A percentile compares a stretch with the other conserved stretches of the same genome.
Conservation (phyloP, 2,113 vertebrate species). For the Myotis lucifugus region DNA sequence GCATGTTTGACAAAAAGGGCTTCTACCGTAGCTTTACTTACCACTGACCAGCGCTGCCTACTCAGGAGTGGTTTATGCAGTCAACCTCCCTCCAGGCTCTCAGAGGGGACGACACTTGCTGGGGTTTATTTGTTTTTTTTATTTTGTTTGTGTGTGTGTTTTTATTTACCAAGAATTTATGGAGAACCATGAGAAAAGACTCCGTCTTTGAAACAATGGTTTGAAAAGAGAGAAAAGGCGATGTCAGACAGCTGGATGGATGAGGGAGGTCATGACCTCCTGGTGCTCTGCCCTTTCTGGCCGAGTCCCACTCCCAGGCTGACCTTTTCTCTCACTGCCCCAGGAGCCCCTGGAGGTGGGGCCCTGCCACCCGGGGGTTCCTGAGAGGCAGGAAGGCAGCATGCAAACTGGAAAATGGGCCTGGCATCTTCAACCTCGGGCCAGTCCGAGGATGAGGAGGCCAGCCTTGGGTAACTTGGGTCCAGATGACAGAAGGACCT, state of each 20-base stretch:
- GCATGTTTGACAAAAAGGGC: not conserved
- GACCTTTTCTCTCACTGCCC: not conserved
- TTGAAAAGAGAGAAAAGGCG: constrained; percentile 51
- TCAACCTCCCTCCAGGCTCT: not conserved
- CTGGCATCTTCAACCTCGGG: not conserved
- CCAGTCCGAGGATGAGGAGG: not conserved
- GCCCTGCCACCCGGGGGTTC: not conserved
- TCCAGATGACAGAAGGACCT: not conserved
- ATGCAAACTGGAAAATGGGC: not conserved
- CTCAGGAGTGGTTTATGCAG: not conserved
- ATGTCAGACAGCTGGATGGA: constrained; percentile 48
- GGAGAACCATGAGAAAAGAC: constrained; percentile 5
- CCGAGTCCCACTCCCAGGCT: not conserved
- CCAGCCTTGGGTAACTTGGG: not conserved
- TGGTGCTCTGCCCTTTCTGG: not conserved
- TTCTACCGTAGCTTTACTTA: not conserved
- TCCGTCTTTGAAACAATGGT: constrained; percentile 39
- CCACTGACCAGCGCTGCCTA: not conserved
- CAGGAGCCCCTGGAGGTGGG: not conserved
- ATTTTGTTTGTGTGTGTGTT: constrained; percentile 24
- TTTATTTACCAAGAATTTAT: constrained; percentile 17
- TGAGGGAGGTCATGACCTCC: constrained; percentile 51
- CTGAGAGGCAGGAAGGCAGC: not conserved
- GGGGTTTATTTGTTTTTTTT: constrained; percentile 13
- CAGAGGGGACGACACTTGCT: not conserved